Percentiles rank a stretch among this genome's conserved stretches.
phyloP scores from a whole-genome alignment of 2,888 invertebrate genomes.

The Phyllotreta striolata region DNA sequence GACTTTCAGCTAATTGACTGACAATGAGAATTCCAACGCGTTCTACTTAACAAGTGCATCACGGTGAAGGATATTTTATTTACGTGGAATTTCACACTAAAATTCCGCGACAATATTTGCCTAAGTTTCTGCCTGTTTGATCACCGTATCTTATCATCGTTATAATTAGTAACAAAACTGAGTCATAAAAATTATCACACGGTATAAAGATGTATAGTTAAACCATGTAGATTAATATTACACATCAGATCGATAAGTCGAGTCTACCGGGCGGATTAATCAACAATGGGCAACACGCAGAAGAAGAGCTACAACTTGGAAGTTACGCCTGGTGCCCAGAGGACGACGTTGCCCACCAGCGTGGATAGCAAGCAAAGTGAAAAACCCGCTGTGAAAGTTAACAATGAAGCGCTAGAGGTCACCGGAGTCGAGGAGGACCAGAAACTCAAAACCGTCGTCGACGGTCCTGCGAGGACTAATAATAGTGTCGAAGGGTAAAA shows the following conservation, averaged over 20 bases:
- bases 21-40: too few relatives aligned
- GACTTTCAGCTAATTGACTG: too few relatives aligned
- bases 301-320: slow-evolving; percentile 26
- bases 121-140: slow-evolving; percentile 31
- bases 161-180: slow-evolving; percentile 29
- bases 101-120: slow-evolving; percentile 28
- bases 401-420: slow-evolving; percentile 3
- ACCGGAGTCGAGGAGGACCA: slow-evolving; percentile 13
- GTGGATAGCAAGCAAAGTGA: neutral
- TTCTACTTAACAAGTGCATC: too few relatives aligned
- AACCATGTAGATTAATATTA: slow-evolving; percentile 14
- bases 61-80: too few relatives aligned
- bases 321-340: neutral
- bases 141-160: slow-evolving; percentile 38
- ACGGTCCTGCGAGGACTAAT: slow-evolving; percentile 38
- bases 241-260: slow-evolving; percentile 6
- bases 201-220: slow-evolving; percentile 28
- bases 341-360: too few relatives aligned
- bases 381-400: slow-evolving; percentile 12
- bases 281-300: slow-evolving; percentile 24
- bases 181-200: slow-evolving; percentile 28
- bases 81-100: slow-evolving; percentile 15
- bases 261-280: neutral
- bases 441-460: slow-evolving; percentile 25
- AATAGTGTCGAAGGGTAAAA: slow-evolving; percentile 38